Base-by-base conservation (phyloP, 2,888 invertebrate genomes). In the Ctenicera cuprea region DNA sequence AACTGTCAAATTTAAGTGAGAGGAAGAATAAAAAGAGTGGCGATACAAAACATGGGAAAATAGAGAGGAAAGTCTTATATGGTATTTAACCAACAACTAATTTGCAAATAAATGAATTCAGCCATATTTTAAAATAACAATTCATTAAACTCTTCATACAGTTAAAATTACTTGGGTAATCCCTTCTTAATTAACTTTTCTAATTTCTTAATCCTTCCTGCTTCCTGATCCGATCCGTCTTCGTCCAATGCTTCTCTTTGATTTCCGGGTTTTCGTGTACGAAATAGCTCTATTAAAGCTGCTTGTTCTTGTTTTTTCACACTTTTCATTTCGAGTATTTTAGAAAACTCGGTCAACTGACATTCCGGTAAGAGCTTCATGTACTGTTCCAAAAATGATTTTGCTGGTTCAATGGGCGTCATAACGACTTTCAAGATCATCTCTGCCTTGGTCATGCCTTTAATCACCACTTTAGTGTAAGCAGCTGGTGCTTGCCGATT, bases 381-480 rank as follows among this genome's bases (percentile, higher is more conserved):
- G 83, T 96, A 97, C 84, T 98, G 98, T 54, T 94, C 94, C 0
- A 97, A 94, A 83, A 98, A 95, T 0, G 93, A 92, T 52, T 93
- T 93, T 0, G 93, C 87, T 18, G 94, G 92, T 78, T 97, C 95
- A 16, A 94, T 89, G 0, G 97, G 97, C 0, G 97, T 95, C 98
- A 99, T 98, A 0, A 98, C 97, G 33, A 99, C 91, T 89, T 99
- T 99, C n/a, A 99, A 88, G 43, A 99, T 95, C 97, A 99, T 98
- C 87, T 99, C 99, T 0, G 98, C 98, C 83, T 96, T 96, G 0
- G 96, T 97, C 97, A 99, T 98, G 38, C 98, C 88, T 94, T 90
- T 90, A 7, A 89, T 88, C 0, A 90, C 90, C 3, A 94, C 93
- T 84, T 94, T 94, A 0, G 93, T 92, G 77, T 93, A 97, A 75